These are phyloP conservation scores for Hafferia zeledoni DNA, from an alignment of 2,797 vertebrate species.

Conservation along the genomic window DNA sequence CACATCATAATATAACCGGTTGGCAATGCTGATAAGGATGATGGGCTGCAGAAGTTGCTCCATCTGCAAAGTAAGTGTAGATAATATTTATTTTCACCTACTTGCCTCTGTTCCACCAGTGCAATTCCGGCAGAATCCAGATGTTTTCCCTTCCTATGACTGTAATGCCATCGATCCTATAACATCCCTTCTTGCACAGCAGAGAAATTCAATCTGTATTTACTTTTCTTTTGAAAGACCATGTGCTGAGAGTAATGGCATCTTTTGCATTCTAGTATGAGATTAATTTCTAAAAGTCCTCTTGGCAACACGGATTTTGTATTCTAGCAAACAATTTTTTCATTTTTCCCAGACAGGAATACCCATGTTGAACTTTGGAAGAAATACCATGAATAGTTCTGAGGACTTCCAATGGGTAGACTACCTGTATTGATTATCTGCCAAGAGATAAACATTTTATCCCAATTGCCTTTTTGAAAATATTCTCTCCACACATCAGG, in stretches of 20 bases:
- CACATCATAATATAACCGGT: not conserved
- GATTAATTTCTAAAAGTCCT: not conserved
- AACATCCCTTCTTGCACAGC: not conserved
- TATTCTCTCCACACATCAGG: not conserved
- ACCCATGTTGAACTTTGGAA: not conserved
- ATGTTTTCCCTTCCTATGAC: not conserved
- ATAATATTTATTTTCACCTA: not conserved
- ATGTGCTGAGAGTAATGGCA: not conserved
- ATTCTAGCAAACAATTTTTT: not conserved
- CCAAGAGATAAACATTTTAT: not conserved
- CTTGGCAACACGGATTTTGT: not conserved
- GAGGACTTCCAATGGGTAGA: not conserved
- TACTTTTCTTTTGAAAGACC: not conserved
- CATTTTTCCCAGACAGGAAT: not conserved
- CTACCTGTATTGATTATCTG: not conserved
- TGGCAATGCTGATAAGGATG: fast-evolving
- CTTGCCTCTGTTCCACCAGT: not conserved
- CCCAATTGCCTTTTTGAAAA: not conserved
- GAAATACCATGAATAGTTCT: not conserved
- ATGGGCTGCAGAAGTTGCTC: not conserved
- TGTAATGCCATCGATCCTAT: fast-evolving
- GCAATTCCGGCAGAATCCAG: not conserved
- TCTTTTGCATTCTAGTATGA: not conserved
- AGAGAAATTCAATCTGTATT: not conserved
- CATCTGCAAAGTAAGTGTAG: not conserved